Percentiles rank a stretch among this genome's conserved stretches.
Conservation (phyloP, 2,888 invertebrate species). For the Himalopsyche tibetana region DNA sequence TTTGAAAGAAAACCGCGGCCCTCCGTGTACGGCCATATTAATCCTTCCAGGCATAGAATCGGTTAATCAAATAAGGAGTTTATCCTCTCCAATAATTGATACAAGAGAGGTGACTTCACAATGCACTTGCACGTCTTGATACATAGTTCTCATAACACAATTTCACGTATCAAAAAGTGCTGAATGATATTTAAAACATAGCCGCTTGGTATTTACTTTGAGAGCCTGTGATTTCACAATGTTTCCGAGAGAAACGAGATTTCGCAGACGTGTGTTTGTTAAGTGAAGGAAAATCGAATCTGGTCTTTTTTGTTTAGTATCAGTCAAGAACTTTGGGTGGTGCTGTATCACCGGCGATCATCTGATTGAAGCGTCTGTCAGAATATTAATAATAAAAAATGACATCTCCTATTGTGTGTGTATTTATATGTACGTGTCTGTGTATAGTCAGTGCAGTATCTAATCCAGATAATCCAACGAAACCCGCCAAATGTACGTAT, state of each 20-base stretch:
- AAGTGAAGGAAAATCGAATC: slow-evolving; percentile 35
- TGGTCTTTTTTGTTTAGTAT: slow-evolving; percentile 33
- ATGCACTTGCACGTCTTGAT: neutral
- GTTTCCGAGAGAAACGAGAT: slow-evolving; percentile 29
- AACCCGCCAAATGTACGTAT: neutral
- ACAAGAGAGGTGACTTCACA: neutral
- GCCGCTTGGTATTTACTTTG: neutral
- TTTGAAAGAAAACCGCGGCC: too few relatives aligned
- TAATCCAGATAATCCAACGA: neutral
- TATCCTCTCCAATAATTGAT: neutral
- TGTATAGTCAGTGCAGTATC: neutral
- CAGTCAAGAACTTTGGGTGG: slow-evolving; percentile 34
- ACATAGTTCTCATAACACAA: neutral
- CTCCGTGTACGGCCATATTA: too few relatives aligned
- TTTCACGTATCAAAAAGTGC: neutral
- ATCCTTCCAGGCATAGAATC: too few relatives aligned
- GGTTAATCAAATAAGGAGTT: neutral
- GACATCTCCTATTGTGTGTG: slow-evolving; percentile 5
- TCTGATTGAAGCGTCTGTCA: neutral
- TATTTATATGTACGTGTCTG: slow-evolving; percentile 20
- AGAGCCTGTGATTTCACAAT: slow-evolving; percentile 26
- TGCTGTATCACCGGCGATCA: neutral
- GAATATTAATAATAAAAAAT: slow-evolving; percentile 24
- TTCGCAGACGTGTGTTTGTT: slow-evolving; percentile 21
- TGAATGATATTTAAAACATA: neutral